These are phyloP conservation scores for Corydoras sp. DNA, from an alignment of 2,113 vertebrate genomes.

Conservation along the genomic window DNA sequence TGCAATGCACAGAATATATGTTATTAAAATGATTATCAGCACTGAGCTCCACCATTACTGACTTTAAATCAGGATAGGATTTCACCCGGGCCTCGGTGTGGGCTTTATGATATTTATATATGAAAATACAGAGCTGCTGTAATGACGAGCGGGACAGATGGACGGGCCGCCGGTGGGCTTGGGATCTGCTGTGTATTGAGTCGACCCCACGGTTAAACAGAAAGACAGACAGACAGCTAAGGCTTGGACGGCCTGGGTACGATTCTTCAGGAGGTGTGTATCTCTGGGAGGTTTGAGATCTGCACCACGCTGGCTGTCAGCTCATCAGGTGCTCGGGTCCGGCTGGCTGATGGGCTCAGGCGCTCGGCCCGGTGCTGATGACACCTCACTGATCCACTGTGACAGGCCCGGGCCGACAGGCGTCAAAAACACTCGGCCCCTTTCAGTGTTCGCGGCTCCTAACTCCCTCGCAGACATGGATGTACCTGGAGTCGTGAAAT, in stretches of 20 bases:
- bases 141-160: too few species aligned
- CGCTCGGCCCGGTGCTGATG: conserved; percentile 55
- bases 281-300: conserved; percentile 39
- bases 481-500: too few species aligned
- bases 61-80: too few species aligned
- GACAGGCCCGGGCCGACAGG: conserved; percentile 60
- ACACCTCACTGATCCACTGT: conserved; percentile 62
- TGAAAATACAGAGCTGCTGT: too few species aligned
- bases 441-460: conserved; percentile 46
- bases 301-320: conserved; percentile 57
- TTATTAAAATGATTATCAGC: too few species aligned
- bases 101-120: background rate
- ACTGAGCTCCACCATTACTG: too few species aligned
- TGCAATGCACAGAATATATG: too few species aligned
- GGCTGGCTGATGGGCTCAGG: conserved; percentile 46
- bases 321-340: conserved; percentile 60
- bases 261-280: conserved; percentile 28
- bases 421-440: conserved; percentile 59
- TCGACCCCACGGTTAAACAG: conserved; percentile 2
- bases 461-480: conserved; percentile 34
- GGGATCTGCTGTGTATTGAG: too few species aligned
- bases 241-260: conserved; percentile 1
- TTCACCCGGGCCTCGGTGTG: too few species aligned
- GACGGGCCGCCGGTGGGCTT: too few species aligned
- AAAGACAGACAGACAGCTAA: conserved; percentile 44